A percentile compares a stretch with the other conserved stretches of the same genome.
These are phyloP conservation scores for Listronotus bonariensis DNA, from an alignment of 1,140 invertebrate species.

Conservation along the genomic window DNA sequence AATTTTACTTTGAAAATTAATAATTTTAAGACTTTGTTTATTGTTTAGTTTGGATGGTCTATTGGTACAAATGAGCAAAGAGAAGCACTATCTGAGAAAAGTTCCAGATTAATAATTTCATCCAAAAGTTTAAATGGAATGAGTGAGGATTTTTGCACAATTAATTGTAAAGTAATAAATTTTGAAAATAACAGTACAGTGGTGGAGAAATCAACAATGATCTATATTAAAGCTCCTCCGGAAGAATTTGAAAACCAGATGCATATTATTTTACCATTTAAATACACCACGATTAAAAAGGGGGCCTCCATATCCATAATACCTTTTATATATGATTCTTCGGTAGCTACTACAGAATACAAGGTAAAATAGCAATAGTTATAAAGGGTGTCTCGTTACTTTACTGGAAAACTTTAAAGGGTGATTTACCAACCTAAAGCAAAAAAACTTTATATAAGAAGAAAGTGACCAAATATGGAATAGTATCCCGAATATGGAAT, in stretches of 20 bases:
- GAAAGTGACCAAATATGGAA: too few species aligned
- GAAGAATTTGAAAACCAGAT: neutral
- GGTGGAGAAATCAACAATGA: neutral
- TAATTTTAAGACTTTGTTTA: neutral
- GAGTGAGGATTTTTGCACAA: neutral
- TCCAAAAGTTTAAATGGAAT: neutral
- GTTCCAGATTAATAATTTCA: neutral
- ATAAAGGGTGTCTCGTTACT: too few species aligned
- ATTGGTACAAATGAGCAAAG: neutral
- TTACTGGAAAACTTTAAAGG: too few species aligned
- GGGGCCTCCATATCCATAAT: conserved; percentile 11
- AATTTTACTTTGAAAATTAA: too few species aligned
- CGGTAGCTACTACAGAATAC: conserved; percentile 10
- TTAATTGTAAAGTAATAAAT: conserved; percentile 7
- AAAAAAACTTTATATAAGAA: too few species aligned
- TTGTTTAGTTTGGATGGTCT: conserved; percentile 3
- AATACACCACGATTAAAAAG: conserved; percentile 9
- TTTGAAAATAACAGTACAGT: neutral
- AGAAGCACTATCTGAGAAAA: conserved; percentile 2
- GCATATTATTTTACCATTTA: conserved; percentile 18
- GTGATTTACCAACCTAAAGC: too few species aligned
- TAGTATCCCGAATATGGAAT: too few species aligned
- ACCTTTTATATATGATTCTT: conserved; percentile 2
- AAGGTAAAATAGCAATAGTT: conserved; percentile 4
- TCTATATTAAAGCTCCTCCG: neutral